Conservation (phyloP, 2,113 vertebrate genomes). For the Lepisosteus osseus region DNA sequence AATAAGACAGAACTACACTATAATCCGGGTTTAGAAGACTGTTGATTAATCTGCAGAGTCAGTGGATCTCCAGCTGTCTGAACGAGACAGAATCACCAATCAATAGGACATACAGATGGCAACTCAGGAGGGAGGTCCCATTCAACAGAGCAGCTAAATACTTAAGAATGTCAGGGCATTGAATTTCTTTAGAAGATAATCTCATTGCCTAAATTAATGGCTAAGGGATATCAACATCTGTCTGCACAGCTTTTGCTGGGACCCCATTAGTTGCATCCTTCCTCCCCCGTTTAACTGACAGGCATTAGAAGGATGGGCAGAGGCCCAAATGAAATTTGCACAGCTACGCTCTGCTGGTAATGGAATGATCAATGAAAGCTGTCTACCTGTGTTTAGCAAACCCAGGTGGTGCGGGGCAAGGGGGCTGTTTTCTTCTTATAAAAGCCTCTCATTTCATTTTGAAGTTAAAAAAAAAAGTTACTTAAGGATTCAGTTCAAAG, state of each 20-base stretch:
- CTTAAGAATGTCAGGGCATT: conserved; percentile 6
- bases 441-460: no score
- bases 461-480: no score
- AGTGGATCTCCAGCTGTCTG: not conserved
- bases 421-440: not conserved
- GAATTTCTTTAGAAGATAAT: conserved; percentile 1
- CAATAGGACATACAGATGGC: conserved; percentile 7
- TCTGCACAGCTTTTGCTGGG: not conserved
- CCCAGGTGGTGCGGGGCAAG: not conserved
- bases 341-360: not conserved
- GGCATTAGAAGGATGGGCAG: not conserved
- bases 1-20: no score
- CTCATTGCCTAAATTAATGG: conserved; percentile 10
- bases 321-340: not conserved
- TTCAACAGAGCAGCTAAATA: conserved; percentile 8
- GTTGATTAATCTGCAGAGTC: conserved; percentile 8
- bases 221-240: conserved; percentile 2
- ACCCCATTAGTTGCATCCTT: not conserved
- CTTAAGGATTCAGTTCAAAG: no score
- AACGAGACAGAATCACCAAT: conserved; percentile 3
- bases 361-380: conserved; percentile 1
- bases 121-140: not conserved
- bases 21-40: not conserved
- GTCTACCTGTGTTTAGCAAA: not conserved
- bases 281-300: conserved; percentile 3